Evolutionary conservation across 2,113 vertebrate species (phyloP).

Genomic region (Coryphaenoides rupestris): DNA sequence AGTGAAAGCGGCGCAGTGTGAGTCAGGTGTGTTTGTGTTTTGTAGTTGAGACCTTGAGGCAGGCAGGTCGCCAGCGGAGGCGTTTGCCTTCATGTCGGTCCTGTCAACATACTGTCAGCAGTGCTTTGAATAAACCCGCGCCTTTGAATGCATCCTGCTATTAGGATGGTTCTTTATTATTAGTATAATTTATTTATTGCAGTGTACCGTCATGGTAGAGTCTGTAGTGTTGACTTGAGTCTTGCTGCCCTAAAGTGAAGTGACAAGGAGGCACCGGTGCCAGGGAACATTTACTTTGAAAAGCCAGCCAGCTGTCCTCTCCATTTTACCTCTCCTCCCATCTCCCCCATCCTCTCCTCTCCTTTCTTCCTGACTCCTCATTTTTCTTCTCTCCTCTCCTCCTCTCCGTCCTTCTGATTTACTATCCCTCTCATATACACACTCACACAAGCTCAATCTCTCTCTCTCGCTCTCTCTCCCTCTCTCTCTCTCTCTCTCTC

Average conservation of each 20-base stretch:
- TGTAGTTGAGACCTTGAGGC: too few species aligned
- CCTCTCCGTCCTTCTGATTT: conserved; percentile 14
- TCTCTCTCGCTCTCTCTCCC: background rate
- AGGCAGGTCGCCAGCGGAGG: too few species aligned
- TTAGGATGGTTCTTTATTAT: too few species aligned
- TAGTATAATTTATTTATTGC: background rate
- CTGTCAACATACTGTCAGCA: too few species aligned
- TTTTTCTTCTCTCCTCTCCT: background rate
- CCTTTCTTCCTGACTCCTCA: background rate
- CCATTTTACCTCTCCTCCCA: conserved; percentile 2
- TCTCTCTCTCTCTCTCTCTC: background rate
- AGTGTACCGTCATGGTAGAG: background rate
- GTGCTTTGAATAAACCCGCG: too few species aligned
- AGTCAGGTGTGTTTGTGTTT: too few species aligned
- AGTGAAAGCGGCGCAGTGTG: too few species aligned
- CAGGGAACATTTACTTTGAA: conserved; percentile 70
- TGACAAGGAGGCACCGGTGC: conserved; percentile 17
- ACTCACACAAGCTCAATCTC: too few species aligned
- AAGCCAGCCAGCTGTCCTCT: conserved; percentile 28
- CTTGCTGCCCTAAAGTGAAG: conserved; percentile 6
- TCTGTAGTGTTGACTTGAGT: background rate
- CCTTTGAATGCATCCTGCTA: too few species aligned
- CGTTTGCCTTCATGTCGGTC: too few species aligned
- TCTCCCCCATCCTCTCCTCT: conserved; percentile 7
- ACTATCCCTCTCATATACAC: background rate